A percentile compares a stretch with the other conserved stretches of the same genome.
Conservation (phyloP, 1,140 invertebrate species). For the Tetragonula clypearis region DNA sequence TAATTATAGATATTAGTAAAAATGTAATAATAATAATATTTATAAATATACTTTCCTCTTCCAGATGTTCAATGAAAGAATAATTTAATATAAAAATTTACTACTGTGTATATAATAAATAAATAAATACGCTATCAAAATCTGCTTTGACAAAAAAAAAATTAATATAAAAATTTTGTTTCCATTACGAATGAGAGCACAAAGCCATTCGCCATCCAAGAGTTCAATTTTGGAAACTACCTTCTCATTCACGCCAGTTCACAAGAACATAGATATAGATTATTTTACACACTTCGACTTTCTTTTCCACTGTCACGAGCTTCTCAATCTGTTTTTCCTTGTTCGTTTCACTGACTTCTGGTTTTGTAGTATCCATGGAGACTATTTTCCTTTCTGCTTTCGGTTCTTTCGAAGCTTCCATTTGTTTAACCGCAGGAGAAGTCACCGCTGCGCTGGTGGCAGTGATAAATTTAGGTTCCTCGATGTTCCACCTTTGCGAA, state of each 20-base stretch:
- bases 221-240: not conserved
- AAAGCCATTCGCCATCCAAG: too few relatives aligned
- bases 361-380: not conserved
- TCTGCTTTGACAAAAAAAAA: too few relatives aligned
- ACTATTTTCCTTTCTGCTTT: not conserved
- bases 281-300: conserved; percentile 9
- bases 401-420: not conserved
- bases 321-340: conserved; percentile 16
- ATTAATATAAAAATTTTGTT: too few relatives aligned
- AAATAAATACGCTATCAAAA: too few relatives aligned
- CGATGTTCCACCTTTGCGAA: conserved; percentile 23
- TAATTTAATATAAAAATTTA: too few relatives aligned
- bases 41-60: too few relatives aligned
- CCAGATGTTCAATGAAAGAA: too few relatives aligned
- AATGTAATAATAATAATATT: too few relatives aligned
- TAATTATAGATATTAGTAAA: too few relatives aligned
- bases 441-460: not conserved
- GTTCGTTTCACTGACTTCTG: not conserved
- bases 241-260: not conserved
- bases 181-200: too few relatives aligned
- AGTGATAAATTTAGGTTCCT: conserved; percentile 14
- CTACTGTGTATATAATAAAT: too few relatives aligned
- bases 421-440: conserved; percentile 5
- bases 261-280: not conserved
- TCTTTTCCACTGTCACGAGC: conserved; percentile 29